Evolutionary conservation across 1,140 invertebrate species (phyloP).

Genomic region (Drosophila parabipectinata): DNA sequence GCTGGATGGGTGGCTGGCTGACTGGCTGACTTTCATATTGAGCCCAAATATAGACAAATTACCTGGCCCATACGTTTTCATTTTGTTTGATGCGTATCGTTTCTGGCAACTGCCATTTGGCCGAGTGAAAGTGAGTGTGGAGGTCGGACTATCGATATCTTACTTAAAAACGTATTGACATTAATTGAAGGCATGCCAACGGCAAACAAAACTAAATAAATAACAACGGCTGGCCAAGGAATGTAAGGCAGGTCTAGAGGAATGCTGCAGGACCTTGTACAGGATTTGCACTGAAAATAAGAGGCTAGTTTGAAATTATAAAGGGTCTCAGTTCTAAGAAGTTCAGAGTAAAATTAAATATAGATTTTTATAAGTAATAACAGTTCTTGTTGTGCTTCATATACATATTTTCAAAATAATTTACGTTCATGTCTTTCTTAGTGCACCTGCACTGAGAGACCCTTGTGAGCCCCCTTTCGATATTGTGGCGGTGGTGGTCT

Average conservation of each 20-base stretch:
- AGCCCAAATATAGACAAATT: slow-evolving; percentile 76
- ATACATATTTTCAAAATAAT: no score
- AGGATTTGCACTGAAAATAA: slow-evolving; percentile 7
- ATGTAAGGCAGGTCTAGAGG: slow-evolving; percentile 47
- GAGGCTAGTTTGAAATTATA: background rate
- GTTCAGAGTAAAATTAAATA: background rate
- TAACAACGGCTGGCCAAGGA: slow-evolving; percentile 69
- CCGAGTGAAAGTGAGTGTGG: background rate
- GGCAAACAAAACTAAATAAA: slow-evolving; percentile 81
- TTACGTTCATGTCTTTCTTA: no score
- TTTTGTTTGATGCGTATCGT: slow-evolving; percentile 64
- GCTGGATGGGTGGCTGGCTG: background rate
- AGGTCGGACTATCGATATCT: slow-evolving; percentile 67
- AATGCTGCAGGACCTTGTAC: slow-evolving; percentile 38
- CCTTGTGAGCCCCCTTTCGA: slow-evolving; percentile 37
- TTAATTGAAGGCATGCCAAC: slow-evolving; percentile 81
- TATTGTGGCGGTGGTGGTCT: slow-evolving; percentile 63
- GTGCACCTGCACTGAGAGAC: slow-evolving; percentile 22
- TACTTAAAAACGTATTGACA: slow-evolving; percentile 83
- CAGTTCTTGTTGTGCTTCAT: no score
- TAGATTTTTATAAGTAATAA: no score
- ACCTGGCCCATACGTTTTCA: slow-evolving; percentile 71
- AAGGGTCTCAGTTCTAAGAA: no score
- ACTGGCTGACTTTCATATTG: slow-evolving; percentile 13
- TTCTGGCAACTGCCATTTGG: slow-evolving; percentile 8